These are phyloP conservation scores for Polylopha cassiicola DNA, from an alignment of 2,888 invertebrate species.

Conservation along the genomic window DNA sequence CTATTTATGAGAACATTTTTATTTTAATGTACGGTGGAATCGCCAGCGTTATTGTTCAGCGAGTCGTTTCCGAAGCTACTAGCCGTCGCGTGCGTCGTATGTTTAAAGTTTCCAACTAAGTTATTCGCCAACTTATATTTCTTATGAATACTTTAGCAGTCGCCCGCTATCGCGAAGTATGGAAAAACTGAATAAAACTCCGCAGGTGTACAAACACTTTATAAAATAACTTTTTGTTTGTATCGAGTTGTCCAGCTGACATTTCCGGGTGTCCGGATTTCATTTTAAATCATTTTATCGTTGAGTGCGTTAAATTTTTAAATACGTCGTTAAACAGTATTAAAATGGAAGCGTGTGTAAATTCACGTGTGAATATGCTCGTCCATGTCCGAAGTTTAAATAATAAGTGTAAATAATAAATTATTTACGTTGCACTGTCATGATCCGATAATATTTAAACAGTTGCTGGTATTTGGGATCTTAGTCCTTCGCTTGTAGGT, in stretches of 20 bases:
- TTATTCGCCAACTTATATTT: conserved; percentile 25
- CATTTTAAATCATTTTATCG: background rate
- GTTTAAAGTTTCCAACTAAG: conserved; percentile 27
- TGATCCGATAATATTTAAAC: too few relatives aligned
- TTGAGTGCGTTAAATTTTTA: background rate
- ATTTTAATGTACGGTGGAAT: too few relatives aligned
- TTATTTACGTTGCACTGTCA: too few relatives aligned
- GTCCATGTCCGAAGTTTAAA: too few relatives aligned
- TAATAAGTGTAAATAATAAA: too few relatives aligned
- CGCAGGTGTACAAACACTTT: conserved; percentile 35
- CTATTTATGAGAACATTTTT: too few relatives aligned
- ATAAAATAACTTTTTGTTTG: conserved; percentile 39
- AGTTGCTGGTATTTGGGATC: too few relatives aligned
- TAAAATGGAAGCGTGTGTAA: too few relatives aligned
- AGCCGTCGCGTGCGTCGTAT: conserved; percentile 26
- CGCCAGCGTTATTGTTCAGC: too few relatives aligned
- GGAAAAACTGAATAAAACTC: conserved; percentile 37
- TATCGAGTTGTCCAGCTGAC: conserved; percentile 26
- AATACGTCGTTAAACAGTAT: background rate
- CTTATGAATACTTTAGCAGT: conserved; percentile 33
- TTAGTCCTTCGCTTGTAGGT: too few relatives aligned
- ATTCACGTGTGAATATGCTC: too few relatives aligned
- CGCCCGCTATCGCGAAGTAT: conserved; percentile 29
- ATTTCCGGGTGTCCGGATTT: conserved; percentile 3
- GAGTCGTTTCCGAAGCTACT: conserved; percentile 10